These are phyloP conservation scores for Gallinago jamesoni DNA, from an alignment of 2,113 vertebrate genomes.

Conservation along the genomic window DNA sequence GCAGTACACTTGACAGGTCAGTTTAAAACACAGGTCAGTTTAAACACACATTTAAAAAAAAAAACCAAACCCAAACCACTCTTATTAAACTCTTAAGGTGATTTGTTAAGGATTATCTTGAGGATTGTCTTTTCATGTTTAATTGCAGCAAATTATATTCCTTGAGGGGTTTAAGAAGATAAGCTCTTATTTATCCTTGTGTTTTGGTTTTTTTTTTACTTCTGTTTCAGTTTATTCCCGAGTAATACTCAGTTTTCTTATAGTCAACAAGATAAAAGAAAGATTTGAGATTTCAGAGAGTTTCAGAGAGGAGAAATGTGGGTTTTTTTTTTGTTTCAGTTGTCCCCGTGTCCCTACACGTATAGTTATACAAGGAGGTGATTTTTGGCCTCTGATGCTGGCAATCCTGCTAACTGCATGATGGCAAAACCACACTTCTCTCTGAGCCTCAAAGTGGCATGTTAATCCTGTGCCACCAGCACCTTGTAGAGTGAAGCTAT, in stretches of 20 bases:
- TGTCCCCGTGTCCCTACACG: background rate
- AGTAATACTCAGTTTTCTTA: background rate
- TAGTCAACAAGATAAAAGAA: background rate
- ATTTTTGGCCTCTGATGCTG: background rate
- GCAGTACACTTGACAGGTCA: background rate
- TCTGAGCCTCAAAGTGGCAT: background rate
- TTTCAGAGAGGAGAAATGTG: background rate
- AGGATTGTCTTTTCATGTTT: slow-evolving; percentile 39
- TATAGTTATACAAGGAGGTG: background rate
- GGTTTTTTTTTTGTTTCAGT: background rate
- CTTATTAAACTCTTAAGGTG: slow-evolving; percentile 36
- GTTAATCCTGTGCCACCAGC: background rate
- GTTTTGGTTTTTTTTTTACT: background rate
- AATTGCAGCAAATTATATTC: slow-evolving; percentile 40
- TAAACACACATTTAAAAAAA: background rate
- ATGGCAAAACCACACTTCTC: background rate
- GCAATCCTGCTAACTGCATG: background rate
- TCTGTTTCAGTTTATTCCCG: background rate
- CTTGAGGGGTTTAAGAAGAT: slow-evolving; percentile 10
- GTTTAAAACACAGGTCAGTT: background rate
- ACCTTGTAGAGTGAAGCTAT: background rate
- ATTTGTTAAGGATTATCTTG: slow-evolving; percentile 54
- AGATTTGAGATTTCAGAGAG: background rate
- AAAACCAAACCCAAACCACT: background rate
- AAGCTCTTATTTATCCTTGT: background rate